phyloP scores from a whole-genome alignment of 2,888 invertebrate genomes.

The Scaptomyza reducta region DNA sequence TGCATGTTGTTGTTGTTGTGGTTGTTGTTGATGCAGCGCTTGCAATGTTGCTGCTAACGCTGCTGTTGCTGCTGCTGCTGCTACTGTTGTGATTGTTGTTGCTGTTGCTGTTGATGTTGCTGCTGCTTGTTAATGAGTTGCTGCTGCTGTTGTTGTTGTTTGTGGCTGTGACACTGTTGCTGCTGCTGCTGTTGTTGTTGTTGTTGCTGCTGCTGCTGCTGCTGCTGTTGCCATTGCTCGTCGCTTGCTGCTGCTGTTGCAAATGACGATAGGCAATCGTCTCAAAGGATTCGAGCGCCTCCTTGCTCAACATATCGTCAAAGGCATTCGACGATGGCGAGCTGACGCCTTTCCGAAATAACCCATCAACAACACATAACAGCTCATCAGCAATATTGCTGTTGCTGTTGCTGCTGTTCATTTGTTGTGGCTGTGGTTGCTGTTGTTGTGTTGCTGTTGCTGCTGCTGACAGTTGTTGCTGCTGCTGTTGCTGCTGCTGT shows the following conservation, averaged over 20 bases:
- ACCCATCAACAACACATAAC: constrained; percentile 72
- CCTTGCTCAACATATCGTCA: constrained; percentile 81
- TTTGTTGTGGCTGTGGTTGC: constrained; percentile 36
- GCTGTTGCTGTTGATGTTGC: constrained; percentile 44
- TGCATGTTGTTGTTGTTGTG: constrained; percentile 38
- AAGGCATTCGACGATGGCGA: constrained; percentile 78
- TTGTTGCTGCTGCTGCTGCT: constrained; percentile 33
- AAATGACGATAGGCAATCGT: constrained; percentile 82
- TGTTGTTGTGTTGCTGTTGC: constrained; percentile 42
- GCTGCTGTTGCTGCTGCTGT: constrained; percentile 43
- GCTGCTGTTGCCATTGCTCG: constrained; percentile 29
- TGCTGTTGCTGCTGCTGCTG: constrained; percentile 40
- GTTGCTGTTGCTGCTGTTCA: constrained; percentile 33
- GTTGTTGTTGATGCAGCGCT: constrained; percentile 38
- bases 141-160: constrained; percentile 18
- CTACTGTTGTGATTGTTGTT: constrained; percentile 10
- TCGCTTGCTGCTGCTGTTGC: constrained; percentile 47
- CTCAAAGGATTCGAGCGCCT: constrained; percentile 82
- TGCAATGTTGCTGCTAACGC: constrained; percentile 40
- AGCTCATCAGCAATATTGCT: constrained; percentile 72
- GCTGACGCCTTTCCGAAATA: constrained; percentile 79
- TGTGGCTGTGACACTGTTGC: constrained; percentile 23
- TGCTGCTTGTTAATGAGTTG: constrained; percentile 5
- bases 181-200: constrained; percentile 35
- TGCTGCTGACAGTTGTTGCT: constrained; percentile 42